phyloP scores from a whole-genome alignment of 2,888 invertebrate genomes.

The Nemapogon koenigi region DNA sequence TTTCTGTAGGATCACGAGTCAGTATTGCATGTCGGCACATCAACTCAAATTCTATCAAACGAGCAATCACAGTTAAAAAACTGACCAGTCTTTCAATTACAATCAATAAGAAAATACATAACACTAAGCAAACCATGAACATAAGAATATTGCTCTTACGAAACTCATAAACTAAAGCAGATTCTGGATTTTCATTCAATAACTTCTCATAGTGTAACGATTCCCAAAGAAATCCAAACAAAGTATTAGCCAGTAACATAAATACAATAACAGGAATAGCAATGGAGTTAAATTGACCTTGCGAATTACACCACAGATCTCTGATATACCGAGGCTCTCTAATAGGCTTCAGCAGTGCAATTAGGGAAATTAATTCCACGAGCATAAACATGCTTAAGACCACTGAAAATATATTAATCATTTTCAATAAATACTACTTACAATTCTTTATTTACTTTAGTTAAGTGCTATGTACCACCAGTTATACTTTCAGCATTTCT shows the following conservation, averaged over 20 bases:
- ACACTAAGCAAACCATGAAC: slow-evolving; percentile 26
- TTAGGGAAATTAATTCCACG: too few relatives aligned
- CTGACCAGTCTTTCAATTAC: slow-evolving; percentile 31
- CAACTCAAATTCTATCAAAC: slow-evolving; percentile 39
- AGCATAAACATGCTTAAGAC: too few relatives aligned
- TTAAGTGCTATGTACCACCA: too few relatives aligned
- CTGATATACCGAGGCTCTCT: slow-evolving; percentile 30
- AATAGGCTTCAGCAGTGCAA: slow-evolving; percentile 35
- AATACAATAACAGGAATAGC: slow-evolving; percentile 16
- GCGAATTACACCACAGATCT: slow-evolving; percentile 27
- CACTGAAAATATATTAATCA: too few relatives aligned
- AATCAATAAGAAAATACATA: slow-evolving; percentile 28
- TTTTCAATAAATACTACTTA: too few relatives aligned
- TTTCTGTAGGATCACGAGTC: too few relatives aligned
- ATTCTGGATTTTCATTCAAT: slow-evolving; percentile 22
- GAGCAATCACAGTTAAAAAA: slow-evolving; percentile 27
- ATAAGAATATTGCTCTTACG: slow-evolving; percentile 26
- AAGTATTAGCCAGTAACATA: slow-evolving; percentile 23
- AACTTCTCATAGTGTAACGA: slow-evolving; percentile 20
- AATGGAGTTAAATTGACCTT: background rate
- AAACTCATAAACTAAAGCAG: slow-evolving; percentile 25
- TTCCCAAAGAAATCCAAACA: slow-evolving; percentile 30
- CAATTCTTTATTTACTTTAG: too few relatives aligned
- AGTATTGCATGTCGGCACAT: slow-evolving; percentile 44
- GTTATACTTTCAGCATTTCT: too few relatives aligned